Evolutionary conservation across 2,797 vertebrate species (phyloP), one percentile per base, ranked within the genome.

Genomic region (Thalassophryne amazonica): DNA sequence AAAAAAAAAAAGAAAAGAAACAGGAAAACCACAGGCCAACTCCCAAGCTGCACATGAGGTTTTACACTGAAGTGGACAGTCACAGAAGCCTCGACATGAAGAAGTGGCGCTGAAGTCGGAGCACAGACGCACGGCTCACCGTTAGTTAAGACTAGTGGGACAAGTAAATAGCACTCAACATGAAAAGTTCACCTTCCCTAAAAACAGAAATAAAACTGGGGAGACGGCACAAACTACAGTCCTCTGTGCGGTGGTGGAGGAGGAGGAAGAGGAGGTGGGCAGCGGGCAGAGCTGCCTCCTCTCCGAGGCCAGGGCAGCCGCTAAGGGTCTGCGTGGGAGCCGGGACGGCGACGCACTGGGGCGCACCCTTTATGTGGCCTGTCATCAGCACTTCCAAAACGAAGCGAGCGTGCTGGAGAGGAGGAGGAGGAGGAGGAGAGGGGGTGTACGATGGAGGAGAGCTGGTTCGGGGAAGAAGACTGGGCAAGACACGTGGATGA

Each of bases 301-400:
- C 89, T 84, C 84, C 87, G 7, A 57, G 66, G 49, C 69, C 38
- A 4, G 50, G 40, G 20, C 32, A 37, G 43, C 33, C 46, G 7
- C 7, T 14, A 3, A 5, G 11, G 32, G 40, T 23, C 52, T 50
- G 38, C 51, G 22, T 40, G 1, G 37, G 39, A 31, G 40, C 15
- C 2, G 46, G 33, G 29, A 2, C 68, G 66, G 70, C 47, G 36
- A 40, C 60, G 29, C 57, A 16, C 21, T 20, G 13, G 29, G 48
- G 46, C 3, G 6, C 27, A 65, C 54, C 37, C 23, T 48, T 39
- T 34, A 50, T 57, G 51, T 20, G 1, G 58, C 68, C 73, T 65
- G 76, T 66, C 53, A 50, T 73, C 77, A 80, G 80, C 92, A 92
- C 93, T 95, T 96, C 93, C 81, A 84, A 95, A 93, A 94, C 91